phyloP scores from a whole-genome alignment of 2,113 vertebrate genomes.

The Otis tarda region DNA sequence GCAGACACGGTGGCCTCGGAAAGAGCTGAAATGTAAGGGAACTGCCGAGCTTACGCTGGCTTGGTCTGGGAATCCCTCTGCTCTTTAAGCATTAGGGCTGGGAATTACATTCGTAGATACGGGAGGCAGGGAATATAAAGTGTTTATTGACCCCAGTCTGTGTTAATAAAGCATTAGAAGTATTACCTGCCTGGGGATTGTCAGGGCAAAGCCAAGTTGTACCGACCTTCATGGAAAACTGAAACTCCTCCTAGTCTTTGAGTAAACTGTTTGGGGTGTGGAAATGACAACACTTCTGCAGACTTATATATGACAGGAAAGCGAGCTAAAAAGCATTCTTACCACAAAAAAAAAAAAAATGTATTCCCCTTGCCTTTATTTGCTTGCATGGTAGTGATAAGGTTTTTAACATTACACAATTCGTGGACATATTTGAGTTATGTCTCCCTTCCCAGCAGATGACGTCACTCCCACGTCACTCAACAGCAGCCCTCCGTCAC shows the following conservation, averaged over 20 bases:
- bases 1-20: slow-evolving; percentile 59
- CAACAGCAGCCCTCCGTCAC: not conserved
- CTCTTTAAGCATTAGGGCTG: slow-evolving; percentile 37
- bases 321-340: not conserved
- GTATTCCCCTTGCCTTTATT: not conserved
- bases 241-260: not conserved
- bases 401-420: not conserved
- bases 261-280: slow-evolving; percentile 14
- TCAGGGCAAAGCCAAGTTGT: not conserved
- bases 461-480: not conserved
- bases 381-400: not conserved
- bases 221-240: slow-evolving; percentile 12
- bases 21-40: slow-evolving; percentile 49
- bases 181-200: slow-evolving; percentile 50
- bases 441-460: not conserved
- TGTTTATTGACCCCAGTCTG: slow-evolving; percentile 66
- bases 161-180: slow-evolving; percentile 49
- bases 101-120: slow-evolving; percentile 4
- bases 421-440: not conserved
- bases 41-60: slow-evolving; percentile 23
- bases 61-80: slow-evolving; percentile 18
- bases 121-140: slow-evolving; percentile 49
- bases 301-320: not conserved
- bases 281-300: not conserved
- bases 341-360: not conserved